Evolutionary conservation across 2,797 vertebrate species (phyloP).

Genomic region (Rhyacichthys aspro): DNA sequence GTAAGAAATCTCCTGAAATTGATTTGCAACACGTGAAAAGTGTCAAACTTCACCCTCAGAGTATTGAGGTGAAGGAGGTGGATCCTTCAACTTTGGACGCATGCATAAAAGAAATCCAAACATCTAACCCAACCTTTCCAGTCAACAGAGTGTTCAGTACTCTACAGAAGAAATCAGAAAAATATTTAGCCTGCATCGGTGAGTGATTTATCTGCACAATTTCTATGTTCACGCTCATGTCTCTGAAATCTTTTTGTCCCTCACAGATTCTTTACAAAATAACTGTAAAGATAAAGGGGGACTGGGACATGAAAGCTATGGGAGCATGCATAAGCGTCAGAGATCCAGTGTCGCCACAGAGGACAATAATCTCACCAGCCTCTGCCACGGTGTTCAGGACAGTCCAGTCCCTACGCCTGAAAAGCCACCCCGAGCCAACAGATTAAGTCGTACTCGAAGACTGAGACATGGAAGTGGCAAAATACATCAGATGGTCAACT

Average conservation of each 20-base stretch:
- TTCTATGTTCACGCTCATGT: neutral
- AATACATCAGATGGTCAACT: neutral
- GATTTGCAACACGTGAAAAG: constrained; percentile 71
- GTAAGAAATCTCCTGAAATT: constrained; percentile 22
- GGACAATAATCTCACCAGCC: neutral
- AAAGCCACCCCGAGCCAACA: constrained; percentile 22
- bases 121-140: constrained; percentile 83
- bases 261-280: neutral
- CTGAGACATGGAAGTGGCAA: constrained; percentile 28
- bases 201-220: constrained; percentile 8
- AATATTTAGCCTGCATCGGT: constrained; percentile 73
- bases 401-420: neutral
- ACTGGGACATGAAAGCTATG: constrained; percentile 23
- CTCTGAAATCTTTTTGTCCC: neutral
- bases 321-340: constrained; percentile 42
- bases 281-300: constrained; percentile 54
- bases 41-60: constrained; percentile 53
- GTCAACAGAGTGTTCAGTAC: constrained; percentile 76
- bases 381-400: neutral
- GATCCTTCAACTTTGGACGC: constrained; percentile 66
- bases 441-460: constrained; percentile 60
- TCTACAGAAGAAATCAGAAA: constrained; percentile 76
- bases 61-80: constrained; percentile 56
- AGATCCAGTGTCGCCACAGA: constrained; percentile 15
- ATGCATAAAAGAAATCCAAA: constrained; percentile 81